Evolutionary conservation across 2,797 vertebrate species (phyloP).

Genomic region (Semaprochilodus insignis): DNA sequence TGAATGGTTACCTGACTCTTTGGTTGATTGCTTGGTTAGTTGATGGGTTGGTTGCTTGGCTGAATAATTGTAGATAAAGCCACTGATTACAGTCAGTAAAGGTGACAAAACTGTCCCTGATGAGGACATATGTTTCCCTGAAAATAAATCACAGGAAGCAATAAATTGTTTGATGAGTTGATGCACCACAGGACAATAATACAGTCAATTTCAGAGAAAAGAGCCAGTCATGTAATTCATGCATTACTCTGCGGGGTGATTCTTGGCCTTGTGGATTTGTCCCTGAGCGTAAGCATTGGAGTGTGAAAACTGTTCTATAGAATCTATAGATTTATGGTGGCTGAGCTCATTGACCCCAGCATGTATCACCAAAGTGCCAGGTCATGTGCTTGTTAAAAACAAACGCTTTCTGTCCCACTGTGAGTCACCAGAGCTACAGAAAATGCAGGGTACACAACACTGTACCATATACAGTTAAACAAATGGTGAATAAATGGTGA

Average conservation of each 20-base stretch:
- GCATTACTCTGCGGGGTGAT: background rate
- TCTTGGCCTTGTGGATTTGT: background rate
- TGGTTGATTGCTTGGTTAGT: background rate
- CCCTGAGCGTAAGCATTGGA: background rate
- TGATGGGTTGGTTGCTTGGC: background rate
- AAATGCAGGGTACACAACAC: background rate
- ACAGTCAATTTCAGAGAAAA: background rate
- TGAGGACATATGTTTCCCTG: background rate
- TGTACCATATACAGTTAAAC: too few species aligned
- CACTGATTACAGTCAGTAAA: background rate
- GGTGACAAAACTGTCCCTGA: background rate
- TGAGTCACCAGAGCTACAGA: background rate
- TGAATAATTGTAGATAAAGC: background rate
- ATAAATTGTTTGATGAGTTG: background rate
- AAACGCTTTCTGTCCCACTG: background rate
- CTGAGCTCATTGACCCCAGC: constrained; percentile 7
- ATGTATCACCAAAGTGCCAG: background rate
- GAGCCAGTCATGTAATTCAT: background rate
- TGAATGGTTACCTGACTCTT: too few species aligned
- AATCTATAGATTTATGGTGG: background rate
- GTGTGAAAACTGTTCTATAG: background rate
- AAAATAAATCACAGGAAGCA: background rate
- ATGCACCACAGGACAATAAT: background rate
- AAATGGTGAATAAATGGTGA: background rate
- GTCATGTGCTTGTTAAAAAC: background rate